Evolutionary conservation across 2,888 invertebrate genomes (phyloP), one percentile per base, ranked within the genome.

Genomic region (Sesia bembeciformis): DNA sequence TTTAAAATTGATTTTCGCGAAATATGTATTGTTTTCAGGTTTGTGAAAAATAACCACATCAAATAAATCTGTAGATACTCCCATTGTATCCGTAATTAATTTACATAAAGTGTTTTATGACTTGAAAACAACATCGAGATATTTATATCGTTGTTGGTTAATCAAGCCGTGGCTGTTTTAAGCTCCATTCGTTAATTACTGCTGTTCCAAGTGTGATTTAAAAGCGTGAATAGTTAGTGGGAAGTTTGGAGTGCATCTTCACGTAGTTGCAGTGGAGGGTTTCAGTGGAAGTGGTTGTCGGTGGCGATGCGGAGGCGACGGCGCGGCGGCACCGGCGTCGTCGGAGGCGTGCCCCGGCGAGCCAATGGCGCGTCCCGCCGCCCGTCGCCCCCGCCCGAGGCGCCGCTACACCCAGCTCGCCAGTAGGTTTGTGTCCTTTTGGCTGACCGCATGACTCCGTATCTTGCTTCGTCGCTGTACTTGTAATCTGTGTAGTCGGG

Each of bases 401-500:
- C 76, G 71, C 67, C 73, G 74, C 76, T 75, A 74, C 71, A 67
- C 81, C 82, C 80, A 78, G 78, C 80, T 76, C 78, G 82, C 84
- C 89, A 87, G 90, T 90, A 90, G 90, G 90, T 89, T 90, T 87
- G 89, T 85, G 89, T 90, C 90, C 88, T 87, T 87, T 89, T 87
- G 89, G 90, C 90, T 90, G 90, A 90, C 90, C 90, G 90, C 90
- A 90, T 90, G 90, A 89, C 90, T 90, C 88, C 88, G 88, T 84
- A 89, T 87, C 74, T 84, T 78, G 90, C 90, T 90, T 90, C 86
- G 87, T 82, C 80, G 89, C 88, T 85, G 83, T 79, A 80, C 83
- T 83, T 82, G 82, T 86, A 82, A 82, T 72, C 81, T 75, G 78
- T 83, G 78, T 81, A 57, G 54, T 54, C 60, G 52, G 53, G 50